phyloP scores from a whole-genome alignment of 2,113 vertebrate genomes.

The Galbula dea region DNA sequence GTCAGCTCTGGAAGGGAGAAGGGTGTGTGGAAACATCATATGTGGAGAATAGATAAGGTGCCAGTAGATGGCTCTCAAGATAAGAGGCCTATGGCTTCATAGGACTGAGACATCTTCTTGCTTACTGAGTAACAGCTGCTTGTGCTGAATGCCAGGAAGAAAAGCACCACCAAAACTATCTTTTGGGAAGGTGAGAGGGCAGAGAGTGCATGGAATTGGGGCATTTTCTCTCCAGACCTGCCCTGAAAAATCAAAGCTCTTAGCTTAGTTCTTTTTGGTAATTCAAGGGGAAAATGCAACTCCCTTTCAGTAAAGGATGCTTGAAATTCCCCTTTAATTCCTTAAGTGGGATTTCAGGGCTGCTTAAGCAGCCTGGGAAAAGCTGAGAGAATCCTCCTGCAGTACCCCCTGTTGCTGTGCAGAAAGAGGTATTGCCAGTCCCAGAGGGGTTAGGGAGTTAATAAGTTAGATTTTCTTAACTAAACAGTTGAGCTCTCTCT shows the following conservation, averaged over 20 bases:
- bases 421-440: neutral
- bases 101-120: neutral
- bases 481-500: neutral
- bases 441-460: neutral
- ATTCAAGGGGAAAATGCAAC: neutral
- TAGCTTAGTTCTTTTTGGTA: neutral
- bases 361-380: neutral
- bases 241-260: neutral
- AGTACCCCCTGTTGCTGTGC: neutral
- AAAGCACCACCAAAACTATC: neutral
- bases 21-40: neutral
- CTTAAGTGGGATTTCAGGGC: neutral
- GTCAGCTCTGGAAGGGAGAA: neutral
- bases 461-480: slow-evolving; percentile 32
- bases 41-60: slow-evolving; percentile 22
- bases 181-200: neutral
- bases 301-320: neutral
- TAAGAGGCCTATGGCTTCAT: slow-evolving; percentile 35
- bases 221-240: neutral
- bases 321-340: neutral
- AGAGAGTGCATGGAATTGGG: neutral
- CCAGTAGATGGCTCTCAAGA: slow-evolving; percentile 68
- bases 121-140: neutral
- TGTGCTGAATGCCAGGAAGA: neutral
- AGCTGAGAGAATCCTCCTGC: neutral